Percentiles rank a stretch among this genome's conserved stretches.
phyloP scores from a whole-genome alignment of 2,888 invertebrate genomes.

The Acrobasis consociella region DNA sequence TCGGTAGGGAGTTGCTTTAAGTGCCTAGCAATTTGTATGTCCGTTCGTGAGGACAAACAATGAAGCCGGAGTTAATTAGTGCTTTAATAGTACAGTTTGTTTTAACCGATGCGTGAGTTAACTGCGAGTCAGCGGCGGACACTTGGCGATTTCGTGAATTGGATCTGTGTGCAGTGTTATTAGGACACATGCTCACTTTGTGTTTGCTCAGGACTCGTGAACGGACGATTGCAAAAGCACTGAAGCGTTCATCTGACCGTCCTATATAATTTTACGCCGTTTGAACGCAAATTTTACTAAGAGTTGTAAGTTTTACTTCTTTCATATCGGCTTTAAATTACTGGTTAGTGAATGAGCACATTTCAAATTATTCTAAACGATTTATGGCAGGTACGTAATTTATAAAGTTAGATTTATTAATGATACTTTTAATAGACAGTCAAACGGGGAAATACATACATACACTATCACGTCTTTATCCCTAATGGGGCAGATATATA shows the following conservation, averaged over 20 bases:
- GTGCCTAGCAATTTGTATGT: conserved; percentile 51
- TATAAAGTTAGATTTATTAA: not conserved
- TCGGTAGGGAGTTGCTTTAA: conserved; percentile 40
- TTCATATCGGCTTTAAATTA: conserved; percentile 28
- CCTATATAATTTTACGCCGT: conserved; percentile 60
- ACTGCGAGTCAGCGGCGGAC: conserved; percentile 48
- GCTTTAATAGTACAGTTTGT: conserved; percentile 53
- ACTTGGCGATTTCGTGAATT: conserved; percentile 58
- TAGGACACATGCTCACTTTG: conserved; percentile 73
- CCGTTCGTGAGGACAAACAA: conserved; percentile 51
- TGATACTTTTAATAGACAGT: no score
- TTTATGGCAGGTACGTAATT: not conserved
- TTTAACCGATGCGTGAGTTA: conserved; percentile 62
- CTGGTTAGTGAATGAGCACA: not conserved
- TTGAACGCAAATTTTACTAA: conserved; percentile 45
- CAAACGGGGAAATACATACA: no score
- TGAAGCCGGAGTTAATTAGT: conserved; percentile 53
- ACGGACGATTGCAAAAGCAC: conserved; percentile 64
- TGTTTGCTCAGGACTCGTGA: conserved; percentile 74
- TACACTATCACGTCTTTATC: no score
- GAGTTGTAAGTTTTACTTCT: conserved; percentile 24
- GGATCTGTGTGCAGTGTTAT: conserved; percentile 56
- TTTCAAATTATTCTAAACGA: conserved; percentile 4
- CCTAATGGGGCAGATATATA: no score
- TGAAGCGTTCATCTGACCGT: conserved; percentile 53